Percentiles rank a stretch among this genome's conserved stretches.
Evolutionary conservation across 2,113 vertebrate species (phyloP).

Genomic region (Calyptommatus sinebrachiatus): DNA sequence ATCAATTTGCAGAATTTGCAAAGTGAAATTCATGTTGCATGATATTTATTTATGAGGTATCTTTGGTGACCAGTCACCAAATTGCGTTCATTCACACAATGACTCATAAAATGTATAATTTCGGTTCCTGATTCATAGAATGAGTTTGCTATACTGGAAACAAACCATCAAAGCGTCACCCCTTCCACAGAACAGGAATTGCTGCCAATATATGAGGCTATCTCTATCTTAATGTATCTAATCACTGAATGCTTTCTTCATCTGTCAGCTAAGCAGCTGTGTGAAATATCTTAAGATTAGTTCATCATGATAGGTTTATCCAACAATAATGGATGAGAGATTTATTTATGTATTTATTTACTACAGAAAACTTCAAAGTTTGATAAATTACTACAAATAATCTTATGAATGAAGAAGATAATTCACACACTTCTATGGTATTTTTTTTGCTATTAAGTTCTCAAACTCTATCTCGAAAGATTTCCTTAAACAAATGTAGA

Average conservation of each 20-base stretch:
- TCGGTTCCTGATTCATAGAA: slow-evolving; percentile 33
- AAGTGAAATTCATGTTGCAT: slow-evolving; percentile 38
- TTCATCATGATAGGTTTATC: background rate
- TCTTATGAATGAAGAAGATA: background rate
- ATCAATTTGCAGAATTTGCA: slow-evolving; percentile 28
- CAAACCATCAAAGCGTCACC: slow-evolving; percentile 14
- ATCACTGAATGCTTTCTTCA: background rate
- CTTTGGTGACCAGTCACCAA: slow-evolving; percentile 49
- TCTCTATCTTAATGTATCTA: background rate
- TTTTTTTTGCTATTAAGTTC: too few species aligned
- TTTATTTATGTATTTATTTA: too few species aligned
- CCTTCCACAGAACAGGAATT: background rate
- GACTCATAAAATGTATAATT: slow-evolving; percentile 48
- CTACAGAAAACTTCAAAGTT: background rate
- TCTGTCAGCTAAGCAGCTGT: background rate
- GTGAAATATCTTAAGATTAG: background rate
- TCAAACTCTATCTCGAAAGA: background rate
- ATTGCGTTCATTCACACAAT: slow-evolving; percentile 14
- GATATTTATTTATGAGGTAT: slow-evolving; percentile 48
- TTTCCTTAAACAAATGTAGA: background rate
- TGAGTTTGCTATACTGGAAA: background rate
- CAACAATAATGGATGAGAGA: background rate
- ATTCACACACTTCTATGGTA: too few species aligned
- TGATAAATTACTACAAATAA: background rate
- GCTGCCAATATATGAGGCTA: background rate